phyloP scores from a whole-genome alignment of 2,113 vertebrate genomes.

The Microtus ochrogaster region DNA sequence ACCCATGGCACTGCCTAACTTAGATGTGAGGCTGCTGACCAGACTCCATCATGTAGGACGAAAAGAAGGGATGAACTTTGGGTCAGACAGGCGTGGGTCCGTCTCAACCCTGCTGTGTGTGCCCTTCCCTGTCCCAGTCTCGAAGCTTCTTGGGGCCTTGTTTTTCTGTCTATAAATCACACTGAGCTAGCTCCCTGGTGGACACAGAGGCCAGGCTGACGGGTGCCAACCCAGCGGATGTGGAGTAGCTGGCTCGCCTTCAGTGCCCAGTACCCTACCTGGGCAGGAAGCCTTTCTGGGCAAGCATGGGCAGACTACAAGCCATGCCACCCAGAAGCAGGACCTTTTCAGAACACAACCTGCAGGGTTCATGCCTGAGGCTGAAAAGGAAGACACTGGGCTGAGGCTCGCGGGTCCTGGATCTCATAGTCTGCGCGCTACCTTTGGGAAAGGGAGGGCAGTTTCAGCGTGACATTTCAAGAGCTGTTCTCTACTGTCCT shows the following conservation, averaged over 20 bases:
- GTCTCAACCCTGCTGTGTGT: not conserved
- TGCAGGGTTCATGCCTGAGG: not conserved
- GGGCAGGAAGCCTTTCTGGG: not conserved
- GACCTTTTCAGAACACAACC: not conserved
- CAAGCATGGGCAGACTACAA: not conserved
- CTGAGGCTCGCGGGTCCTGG: not conserved
- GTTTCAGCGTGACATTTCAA: not conserved
- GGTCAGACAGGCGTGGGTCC: not conserved
- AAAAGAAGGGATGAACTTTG: not conserved
- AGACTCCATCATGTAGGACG: not conserved
- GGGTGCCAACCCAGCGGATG: rapidly evolving
- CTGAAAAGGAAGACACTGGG: not conserved
- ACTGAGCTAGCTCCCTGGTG: not conserved
- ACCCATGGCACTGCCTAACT: not conserved
- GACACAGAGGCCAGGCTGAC: not conserved
- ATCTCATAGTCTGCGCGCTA: not conserved
- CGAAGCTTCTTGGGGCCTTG: not conserved
- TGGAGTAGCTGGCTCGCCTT: not conserved
- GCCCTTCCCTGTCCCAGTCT: not conserved
- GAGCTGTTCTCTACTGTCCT: not conserved
- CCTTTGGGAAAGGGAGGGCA: not conserved
- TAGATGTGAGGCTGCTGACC: not conserved
- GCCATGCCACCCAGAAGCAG: not conserved
- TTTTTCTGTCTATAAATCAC: not conserved
- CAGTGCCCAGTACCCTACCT: not conserved